Conservation (phyloP, 2,113 vertebrate species). For the Ciconia maguari region DNA sequence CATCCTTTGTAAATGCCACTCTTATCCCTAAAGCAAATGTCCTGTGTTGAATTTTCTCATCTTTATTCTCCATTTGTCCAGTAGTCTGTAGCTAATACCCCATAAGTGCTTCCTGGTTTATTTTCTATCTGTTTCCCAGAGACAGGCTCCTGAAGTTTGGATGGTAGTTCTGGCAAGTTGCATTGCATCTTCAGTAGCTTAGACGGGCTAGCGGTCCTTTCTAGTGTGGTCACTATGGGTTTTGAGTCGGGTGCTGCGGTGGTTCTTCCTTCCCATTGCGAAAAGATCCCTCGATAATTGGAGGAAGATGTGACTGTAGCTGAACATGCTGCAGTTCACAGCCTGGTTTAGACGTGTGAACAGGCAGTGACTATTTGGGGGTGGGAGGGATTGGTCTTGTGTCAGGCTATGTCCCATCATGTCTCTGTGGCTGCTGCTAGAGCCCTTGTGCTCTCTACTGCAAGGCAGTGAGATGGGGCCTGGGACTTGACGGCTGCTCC, state of each 20-base stretch:
- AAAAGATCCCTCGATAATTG: accelerated
- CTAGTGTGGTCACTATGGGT: accelerated
- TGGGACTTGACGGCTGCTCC: background rate
- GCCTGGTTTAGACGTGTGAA: background rate
- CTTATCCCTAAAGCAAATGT: slow-evolving; percentile 11
- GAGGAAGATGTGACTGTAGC: background rate
- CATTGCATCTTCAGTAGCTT: background rate
- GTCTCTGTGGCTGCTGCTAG: background rate
- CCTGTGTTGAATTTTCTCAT: slow-evolving; percentile 25
- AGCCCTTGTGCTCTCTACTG: background rate
- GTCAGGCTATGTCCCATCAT: accelerated
- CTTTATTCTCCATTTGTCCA: background rate
- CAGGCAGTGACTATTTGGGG: background rate
- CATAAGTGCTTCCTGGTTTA: background rate
- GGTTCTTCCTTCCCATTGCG: background rate
- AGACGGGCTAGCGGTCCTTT: background rate
- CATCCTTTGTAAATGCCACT: background rate
- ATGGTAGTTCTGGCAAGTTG: background rate
- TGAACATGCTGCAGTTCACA: background rate
- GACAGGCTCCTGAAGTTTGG: background rate
- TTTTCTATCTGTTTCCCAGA: background rate
- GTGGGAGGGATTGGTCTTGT: background rate
- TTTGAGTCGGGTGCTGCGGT: background rate
- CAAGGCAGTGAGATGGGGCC: background rate
- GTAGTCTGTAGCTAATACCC: background rate